Base-by-base conservation (phyloP, 2,797 vertebrate genomes). In the Rhinichthys osculus region DNA sequence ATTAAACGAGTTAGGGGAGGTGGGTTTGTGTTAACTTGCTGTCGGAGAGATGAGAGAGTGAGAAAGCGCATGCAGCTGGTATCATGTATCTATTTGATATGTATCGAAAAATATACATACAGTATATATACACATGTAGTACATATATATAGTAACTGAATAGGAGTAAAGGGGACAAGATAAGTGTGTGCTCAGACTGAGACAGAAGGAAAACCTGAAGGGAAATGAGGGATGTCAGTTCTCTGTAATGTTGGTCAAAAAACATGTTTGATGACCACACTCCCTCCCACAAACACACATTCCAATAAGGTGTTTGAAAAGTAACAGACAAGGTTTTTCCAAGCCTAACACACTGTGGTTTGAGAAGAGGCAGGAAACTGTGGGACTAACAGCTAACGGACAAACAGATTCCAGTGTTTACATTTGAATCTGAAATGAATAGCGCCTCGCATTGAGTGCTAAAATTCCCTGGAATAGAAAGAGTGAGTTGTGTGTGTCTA, bases 351-450 rank as follows among this genome's bases (percentile, higher is more conserved):
- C 83, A 86, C 72, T 42, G 89, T 86, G 87, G 62, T 88, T 74
- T 87, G 66, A 89, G 91, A 86, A 84, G 59, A 83, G 90, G 87
- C 89, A 93, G 93, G 92, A 94, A 94, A 90, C 92, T 86, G 90
- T 82, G 88, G 84, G 82, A 76, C 89, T 89, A 93, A 88, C 90
- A 89, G 90, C 83, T 88, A 92, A 82, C 33, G 70, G 59, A 89
- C 88, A 90, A 92, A 91, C 78, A 42, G 89, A 92, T 86, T 87
- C 88, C 85, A 7, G 73, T 94, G 93, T 95, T 95, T 94, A 95
- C 92, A 92, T 94, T 94, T 94, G 91, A 94, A 94, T 93, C 88
- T 90, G 91, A 93, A 90, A 87, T 92, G 92, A 93, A 95, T 93
- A 95, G 90, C 92, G 85, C 92, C 91, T 89, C 85, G 91, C 89